Conservation (phyloP, 1,140 invertebrate genomes). For the Tetragnatha versicolor region DNA sequence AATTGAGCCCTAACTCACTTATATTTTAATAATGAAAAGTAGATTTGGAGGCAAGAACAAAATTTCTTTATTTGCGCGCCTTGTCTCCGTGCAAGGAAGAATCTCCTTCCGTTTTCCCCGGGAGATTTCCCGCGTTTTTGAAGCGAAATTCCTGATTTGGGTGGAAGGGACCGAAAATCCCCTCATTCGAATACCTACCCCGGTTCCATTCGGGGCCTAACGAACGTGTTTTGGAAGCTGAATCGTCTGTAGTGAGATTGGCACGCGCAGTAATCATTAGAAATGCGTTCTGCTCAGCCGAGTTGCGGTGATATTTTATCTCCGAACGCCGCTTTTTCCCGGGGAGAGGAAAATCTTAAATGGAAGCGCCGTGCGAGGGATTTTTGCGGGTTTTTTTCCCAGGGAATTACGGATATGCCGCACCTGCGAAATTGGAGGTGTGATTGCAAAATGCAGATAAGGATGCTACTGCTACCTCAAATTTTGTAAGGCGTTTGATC, state of each 20-base stretch:
- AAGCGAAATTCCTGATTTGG: conserved; percentile 18
- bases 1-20: conserved; percentile 2
- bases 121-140: neutral
- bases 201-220: conserved; percentile 31
- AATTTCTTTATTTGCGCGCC: conserved; percentile 8
- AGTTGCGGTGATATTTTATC: conserved; percentile 50
- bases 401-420: conserved; percentile 26
- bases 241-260: conserved; percentile 37
- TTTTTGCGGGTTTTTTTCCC: conserved; percentile 25
- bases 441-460: conserved; percentile 51
- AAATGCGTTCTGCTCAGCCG: conserved; percentile 44
- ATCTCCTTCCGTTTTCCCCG: neutral
- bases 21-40: conserved; percentile 36
- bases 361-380: conserved; percentile 6
- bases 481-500: conserved; percentile 28
- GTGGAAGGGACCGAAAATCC: conserved; percentile 34
- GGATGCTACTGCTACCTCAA: neutral
- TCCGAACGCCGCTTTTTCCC: conserved; percentile 35
- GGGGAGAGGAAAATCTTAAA: conserved; percentile 14
- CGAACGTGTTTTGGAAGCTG: conserved; percentile 48
- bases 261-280: conserved; percentile 50
- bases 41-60: neutral
- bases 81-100: conserved; percentile 19
- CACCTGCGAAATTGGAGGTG: conserved; percentile 42
- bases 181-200: conserved; percentile 3